Evolutionary conservation across 2,113 vertebrate genomes (phyloP), one percentile per base, ranked within the genome.

Genomic region (Oostethus manadensis): DNA sequence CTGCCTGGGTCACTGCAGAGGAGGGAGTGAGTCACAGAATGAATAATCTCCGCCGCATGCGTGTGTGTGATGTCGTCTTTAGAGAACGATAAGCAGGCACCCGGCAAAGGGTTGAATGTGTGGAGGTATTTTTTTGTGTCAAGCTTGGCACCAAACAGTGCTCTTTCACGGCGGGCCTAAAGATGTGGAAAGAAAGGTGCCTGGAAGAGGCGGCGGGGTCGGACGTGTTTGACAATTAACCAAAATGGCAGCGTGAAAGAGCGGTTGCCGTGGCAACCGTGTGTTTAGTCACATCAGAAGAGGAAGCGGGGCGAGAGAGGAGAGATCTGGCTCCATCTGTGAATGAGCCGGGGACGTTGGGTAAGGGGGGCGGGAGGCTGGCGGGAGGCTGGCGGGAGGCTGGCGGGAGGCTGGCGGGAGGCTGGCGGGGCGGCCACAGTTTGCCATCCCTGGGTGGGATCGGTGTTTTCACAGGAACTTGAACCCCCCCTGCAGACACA

Each of bases 21-120:
- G 83, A 88, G 88, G 89, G 89, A 91, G 92, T 76, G 76, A 88
- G 83, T 73, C 43, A 58, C 57, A 56, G 84, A 85, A 88, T 88
- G 81, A 86, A 90, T 90, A 76, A 90, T 78, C 73, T 62, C 0
- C 51, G 11, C 54, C 16, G 38, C 2, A 8, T 68, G 40, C n/a
- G 13, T 64, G 69, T 38, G 56, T 50, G 63, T 49, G 72, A 51
- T 58, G 56, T 55, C 45, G 66, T 77, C 71, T 71, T 71, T 14
- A 15, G 71, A 76, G 74, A 40, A 45, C 62, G 77, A 84, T 80
- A 77, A 81, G 70, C 66, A 43, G 70, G 60, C 70, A 66, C 2
- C 15, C 17, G 49, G 63, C 33, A 2, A 16, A 23, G 21, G 2
- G 49, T 45, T 40, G 20, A 18, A 18, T 64, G 14, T 35, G 29